Evolutionary conservation across 2,113 vertebrate genomes (phyloP), one percentile per base, ranked within the genome.

Genomic region (Macaca mulatta): DNA sequence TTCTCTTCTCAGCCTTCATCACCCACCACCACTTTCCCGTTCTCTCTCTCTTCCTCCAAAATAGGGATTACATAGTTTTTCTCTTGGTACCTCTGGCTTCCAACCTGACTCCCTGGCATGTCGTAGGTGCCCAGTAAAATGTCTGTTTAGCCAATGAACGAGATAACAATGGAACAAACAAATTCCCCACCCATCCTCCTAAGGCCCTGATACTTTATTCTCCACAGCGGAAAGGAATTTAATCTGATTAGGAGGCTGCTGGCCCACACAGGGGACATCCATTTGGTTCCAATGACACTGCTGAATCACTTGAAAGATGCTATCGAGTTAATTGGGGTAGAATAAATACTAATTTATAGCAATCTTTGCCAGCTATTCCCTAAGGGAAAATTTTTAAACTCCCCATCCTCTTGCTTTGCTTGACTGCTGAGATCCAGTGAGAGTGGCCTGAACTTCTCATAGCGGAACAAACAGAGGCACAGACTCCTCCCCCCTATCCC

Each of bases 171-270:
- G 22, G 69, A 16, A 64, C 32, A 9, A 7, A 50, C 52, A 20
- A 0, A 23, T n/a, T 45, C 30, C 30, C 74, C 3, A 5, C 43
- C 40, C 45, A 8, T 85, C 18, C 1, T n/a, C 64, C 69, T 35
- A 18, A 12, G 22, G 70, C 55, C 61, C 61, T 1, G 61, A 22
- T 74, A 43, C 43, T 38, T 45, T 8, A 11, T 38, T 90, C 59
- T n/a, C 0, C 22, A 13, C 13, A 7, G 70, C 6, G 12, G 57
- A 38, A 61, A 78, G 40, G 20, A 70, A 8, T 25, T 11, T 48
- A 1, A 3, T 20, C 1, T 18, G 38, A 38, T 20, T 2, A 3
- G 23, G 50, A 25, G 50, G n/a, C 1, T 9, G 35, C 18, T 0
- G 27, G 3, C 13, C 10, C 32, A 40, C 67, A 8, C 1, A 22